phyloP scores from a whole-genome alignment of 2,888 invertebrate species.

The Phalangium opilio region DNA sequence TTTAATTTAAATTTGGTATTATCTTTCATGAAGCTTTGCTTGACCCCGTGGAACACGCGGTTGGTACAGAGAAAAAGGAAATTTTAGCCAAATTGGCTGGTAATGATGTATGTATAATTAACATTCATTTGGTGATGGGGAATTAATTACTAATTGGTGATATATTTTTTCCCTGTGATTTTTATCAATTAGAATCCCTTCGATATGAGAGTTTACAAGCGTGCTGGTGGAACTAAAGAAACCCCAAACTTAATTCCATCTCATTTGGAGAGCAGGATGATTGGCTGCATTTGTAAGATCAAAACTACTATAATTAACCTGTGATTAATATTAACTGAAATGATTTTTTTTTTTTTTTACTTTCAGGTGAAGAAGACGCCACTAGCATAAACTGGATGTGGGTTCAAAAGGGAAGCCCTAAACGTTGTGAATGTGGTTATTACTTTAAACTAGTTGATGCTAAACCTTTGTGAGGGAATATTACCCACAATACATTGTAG shows the following conservation, averaged over 20 bases:
- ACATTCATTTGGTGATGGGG: too few relatives aligned
- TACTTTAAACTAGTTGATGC: slow-evolving; percentile 75
- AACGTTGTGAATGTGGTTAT: slow-evolving; percentile 88
- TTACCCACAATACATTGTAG: too few relatives aligned
- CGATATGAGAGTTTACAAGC: slow-evolving; percentile 58
- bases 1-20: too few relatives aligned
- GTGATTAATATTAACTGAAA: not conserved
- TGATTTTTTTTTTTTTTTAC: slow-evolving; percentile 4
- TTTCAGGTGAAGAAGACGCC: slow-evolving; percentile 64
- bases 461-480: not conserved
- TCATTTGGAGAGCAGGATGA: slow-evolving; percentile 68
- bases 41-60: slow-evolving; percentile 69
- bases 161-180: not conserved
- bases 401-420: slow-evolving; percentile 73
- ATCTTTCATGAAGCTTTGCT: too few relatives aligned
- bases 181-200: slow-evolving; percentile 32
- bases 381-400: slow-evolving; percentile 86
- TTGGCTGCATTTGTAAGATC: slow-evolving; percentile 73
- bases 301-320: not conserved
- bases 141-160: not conserved
- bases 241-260: slow-evolving; percentile 80
- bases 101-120: slow-evolving; percentile 54
- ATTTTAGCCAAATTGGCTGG: slow-evolving; percentile 69
- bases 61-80: slow-evolving; percentile 81
- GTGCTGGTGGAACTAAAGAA: slow-evolving; percentile 63